Conservation (phyloP, 2,888 invertebrate species). For the Scaeva pyrastri region DNA sequence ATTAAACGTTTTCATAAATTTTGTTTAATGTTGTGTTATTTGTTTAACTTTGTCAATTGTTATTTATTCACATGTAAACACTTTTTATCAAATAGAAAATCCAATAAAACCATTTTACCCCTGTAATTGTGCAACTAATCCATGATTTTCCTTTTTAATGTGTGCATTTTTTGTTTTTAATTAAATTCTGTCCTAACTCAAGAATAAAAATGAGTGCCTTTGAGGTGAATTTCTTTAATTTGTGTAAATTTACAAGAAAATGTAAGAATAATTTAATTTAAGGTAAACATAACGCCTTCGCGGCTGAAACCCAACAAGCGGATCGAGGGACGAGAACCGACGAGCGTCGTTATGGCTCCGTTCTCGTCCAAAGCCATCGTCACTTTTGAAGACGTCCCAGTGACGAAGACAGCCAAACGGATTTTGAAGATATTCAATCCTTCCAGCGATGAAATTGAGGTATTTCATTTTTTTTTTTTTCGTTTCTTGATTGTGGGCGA, state of each 20-base stretch:
- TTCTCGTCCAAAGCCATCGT: constrained; percentile 88
- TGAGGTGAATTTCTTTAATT: constrained; percentile 79
- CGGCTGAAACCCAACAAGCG: constrained; percentile 80
- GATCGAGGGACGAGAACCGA: constrained; percentile 82
- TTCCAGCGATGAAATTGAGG: constrained; percentile 83
- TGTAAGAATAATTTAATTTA: constrained; percentile 19
- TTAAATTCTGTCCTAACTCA: neutral
- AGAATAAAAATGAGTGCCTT: constrained; percentile 82
- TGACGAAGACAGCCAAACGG: constrained; percentile 85
- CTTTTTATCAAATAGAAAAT: neutral
- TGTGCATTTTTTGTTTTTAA: neutral
- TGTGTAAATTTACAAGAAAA: neutral
- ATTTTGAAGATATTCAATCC: constrained; percentile 87
- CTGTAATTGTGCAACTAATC: neutral
- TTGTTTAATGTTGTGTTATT: constrained; percentile 6
- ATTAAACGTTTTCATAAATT: neutral
- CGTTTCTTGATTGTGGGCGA: neutral
- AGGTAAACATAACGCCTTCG: constrained; percentile 83
- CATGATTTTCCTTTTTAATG: neutral
- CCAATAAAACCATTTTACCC: neutral
- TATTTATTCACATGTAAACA: constrained; percentile 10
- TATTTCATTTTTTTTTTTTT: constrained; percentile 76
- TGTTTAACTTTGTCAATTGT: constrained; percentile 25
- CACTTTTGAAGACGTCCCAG: constrained; percentile 87
- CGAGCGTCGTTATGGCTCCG: constrained; percentile 86